Percentiles rank a stretch among this genome's conserved stretches.
Evolutionary conservation across 2,888 invertebrate species (phyloP).

Genomic region (Caenorhabditis panamensis): DNA sequence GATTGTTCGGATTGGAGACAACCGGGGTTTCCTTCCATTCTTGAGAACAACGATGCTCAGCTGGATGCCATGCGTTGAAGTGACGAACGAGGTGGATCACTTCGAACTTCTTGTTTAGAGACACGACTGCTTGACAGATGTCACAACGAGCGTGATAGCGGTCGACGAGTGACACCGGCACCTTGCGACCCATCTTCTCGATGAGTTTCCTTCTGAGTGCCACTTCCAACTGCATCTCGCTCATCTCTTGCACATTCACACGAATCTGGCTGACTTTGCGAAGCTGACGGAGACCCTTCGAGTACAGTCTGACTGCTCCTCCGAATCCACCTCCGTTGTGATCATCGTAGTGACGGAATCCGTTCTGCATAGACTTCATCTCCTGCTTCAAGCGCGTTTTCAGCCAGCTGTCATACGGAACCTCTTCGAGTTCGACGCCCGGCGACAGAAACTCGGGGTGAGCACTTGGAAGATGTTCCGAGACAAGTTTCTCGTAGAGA

Average conservation of each 20-base stretch:
- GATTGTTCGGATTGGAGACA: not conserved
- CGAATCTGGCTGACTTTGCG: constrained; percentile 74
- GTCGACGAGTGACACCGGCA: constrained; percentile 80
- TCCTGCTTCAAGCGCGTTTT: constrained; percentile 70
- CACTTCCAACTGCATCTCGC: constrained; percentile 72
- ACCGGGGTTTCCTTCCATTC: constrained; percentile 70
- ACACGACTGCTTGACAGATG: constrained; percentile 78
- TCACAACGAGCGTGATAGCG: constrained; percentile 80
- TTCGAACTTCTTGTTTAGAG: constrained; percentile 81
- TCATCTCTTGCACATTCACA: constrained; percentile 79
- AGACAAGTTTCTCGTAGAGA: constrained; percentile 74
- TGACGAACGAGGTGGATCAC: constrained; percentile 79
- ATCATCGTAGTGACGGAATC: constrained; percentile 63
- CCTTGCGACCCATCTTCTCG: constrained; percentile 79
- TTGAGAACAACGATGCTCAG: constrained; percentile 79
- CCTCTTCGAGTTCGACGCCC: constrained; percentile 77
- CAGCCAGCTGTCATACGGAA: constrained; percentile 77
- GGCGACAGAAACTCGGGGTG: constrained; percentile 74
- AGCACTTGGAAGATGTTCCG: constrained; percentile 75
- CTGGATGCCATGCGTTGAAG: constrained; percentile 81
- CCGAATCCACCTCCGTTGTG: constrained; percentile 38
- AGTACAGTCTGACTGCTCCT: constrained; percentile 34
- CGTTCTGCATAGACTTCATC: constrained; percentile 68
- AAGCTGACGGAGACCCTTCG: constrained; percentile 34
- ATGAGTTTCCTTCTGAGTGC: constrained; percentile 78